Percentiles rank a stretch among this genome's conserved stretches.
These are phyloP conservation scores for Incurvaria masculella DNA, from an alignment of 2,888 invertebrate genomes.

Conservation along the genomic window DNA sequence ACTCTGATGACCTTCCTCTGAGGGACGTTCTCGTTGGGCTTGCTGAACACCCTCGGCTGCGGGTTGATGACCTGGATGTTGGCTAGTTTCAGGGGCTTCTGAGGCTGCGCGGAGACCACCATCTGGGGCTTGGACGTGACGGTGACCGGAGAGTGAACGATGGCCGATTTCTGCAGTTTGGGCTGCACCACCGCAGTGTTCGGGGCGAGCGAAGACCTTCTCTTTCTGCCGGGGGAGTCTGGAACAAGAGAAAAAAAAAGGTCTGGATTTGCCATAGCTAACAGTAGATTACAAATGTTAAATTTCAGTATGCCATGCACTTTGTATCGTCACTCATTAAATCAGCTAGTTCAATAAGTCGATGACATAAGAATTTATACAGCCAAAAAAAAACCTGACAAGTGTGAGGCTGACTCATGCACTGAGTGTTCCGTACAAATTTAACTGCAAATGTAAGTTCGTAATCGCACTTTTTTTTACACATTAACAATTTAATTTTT, in stretches of 20 bases:
- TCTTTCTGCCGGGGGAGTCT: constrained; percentile 44
- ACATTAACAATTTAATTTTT: no score
- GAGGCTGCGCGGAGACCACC: constrained; percentile 45
- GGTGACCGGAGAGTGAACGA: constrained; percentile 28
- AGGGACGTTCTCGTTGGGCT: constrained; percentile 22
- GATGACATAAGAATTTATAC: no score
- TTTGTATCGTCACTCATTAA: no score
- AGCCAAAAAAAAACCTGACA: no score
- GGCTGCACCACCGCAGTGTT: constrained; percentile 34
- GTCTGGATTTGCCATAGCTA: no score
- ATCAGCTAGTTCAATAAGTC: no score
- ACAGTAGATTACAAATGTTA: no score
- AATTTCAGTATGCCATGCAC: no score
- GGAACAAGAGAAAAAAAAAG: constrained; percentile 12
- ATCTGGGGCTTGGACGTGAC: constrained; percentile 33
- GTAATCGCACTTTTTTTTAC: no score
- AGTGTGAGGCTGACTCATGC: no score
- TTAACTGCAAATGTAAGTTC: no score
- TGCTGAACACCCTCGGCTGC: constrained; percentile 45
- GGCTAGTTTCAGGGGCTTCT: constrained; percentile 40
- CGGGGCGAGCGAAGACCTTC: constrained; percentile 42
- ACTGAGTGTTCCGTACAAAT: no score
- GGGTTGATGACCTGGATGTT: constrained; percentile 43
- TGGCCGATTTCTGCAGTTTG: constrained; percentile 41
- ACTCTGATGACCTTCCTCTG: constrained; percentile 43